These are phyloP conservation scores for Chaetodon trifasciatus DNA, from an alignment of 2,797 vertebrate species.

Conservation along the genomic window DNA sequence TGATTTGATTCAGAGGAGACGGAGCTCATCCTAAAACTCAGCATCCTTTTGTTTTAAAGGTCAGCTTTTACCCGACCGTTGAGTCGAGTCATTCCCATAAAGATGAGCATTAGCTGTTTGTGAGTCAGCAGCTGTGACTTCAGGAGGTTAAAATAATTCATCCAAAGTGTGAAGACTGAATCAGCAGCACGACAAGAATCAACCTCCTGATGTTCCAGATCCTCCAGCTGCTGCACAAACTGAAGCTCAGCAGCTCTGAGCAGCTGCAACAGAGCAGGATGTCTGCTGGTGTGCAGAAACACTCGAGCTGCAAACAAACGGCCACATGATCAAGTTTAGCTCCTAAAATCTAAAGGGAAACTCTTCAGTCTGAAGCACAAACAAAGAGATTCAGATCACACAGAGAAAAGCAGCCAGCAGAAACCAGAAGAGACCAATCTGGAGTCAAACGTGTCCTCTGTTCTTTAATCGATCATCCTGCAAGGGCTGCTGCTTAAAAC, in stretches of 20 bases:
- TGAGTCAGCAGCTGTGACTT: neutral
- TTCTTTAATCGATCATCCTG: neutral
- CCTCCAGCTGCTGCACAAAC: slow-evolving; percentile 12
- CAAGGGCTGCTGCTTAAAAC: neutral
- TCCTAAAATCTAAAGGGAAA: neutral
- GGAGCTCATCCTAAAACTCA: neutral
- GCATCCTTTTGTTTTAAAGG: neutral
- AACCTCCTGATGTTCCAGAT: neutral
- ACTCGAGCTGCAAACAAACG: neutral
- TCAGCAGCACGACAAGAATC: neutral
- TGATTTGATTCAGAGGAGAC: no score
- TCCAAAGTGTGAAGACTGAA: neutral
- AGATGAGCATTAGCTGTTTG: neutral
- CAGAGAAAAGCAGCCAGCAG: neutral
- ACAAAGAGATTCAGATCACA: neutral
- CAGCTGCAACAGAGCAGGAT: neutral
- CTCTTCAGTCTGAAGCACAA: neutral
- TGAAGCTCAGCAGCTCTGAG: neutral
- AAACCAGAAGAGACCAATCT: neutral
- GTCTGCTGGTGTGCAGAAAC: neutral
- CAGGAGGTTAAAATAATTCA: neutral
- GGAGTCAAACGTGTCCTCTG: fast-evolving
- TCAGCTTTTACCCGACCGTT: neutral
- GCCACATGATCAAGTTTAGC: neutral
- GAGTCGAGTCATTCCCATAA: slow-evolving; percentile 5